Base-by-base conservation (phyloP, 1,140 invertebrate genomes). In the Cephus cinctus region DNA sequence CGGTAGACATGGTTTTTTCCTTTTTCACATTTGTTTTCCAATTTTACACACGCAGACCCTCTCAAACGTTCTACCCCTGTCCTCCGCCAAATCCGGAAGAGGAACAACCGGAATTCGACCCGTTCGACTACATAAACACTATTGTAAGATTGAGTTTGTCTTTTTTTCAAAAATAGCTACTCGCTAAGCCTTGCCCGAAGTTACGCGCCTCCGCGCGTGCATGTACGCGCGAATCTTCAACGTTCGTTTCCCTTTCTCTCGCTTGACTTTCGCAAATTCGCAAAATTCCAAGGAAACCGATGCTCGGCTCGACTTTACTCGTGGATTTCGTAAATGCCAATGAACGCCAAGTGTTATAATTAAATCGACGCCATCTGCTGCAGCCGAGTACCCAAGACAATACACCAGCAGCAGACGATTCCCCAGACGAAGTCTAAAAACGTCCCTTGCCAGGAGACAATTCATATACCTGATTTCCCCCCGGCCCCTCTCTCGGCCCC, bases 11-110 rank as follows among this genome's bases (percentile, higher is more conserved):
- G n/a, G n/a, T n/a, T n/a, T n/a, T n/a, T n/a, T n/a, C n/a, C n/a
- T n/a, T n/a, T n/a, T n/a, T n/a, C n/a, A n/a, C n/a, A n/a, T n/a
- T n/a, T n/a, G n/a, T n/a, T n/a, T n/a, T n/a, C n/a, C n/a, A 30
- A 30, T 11, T 11, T 30, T 30, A 2, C 11, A 30, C 27, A 9
- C 27, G 27, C 52, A 77, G 75, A 59, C 77, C 78, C 8, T 77
- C 79, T 11, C 80, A 82, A 69, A 77, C 81, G 11, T 86, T 86
- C 66, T 86, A 86, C 70, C 84, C 84, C 9, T 84, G 82, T 60
- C 83, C 83, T 40, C 80, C 82, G 18, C 77, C 80, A 3, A 62
- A 65, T 25, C 36, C 57, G 40, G 78, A 81, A 30, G 73, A 79
- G 51, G 80, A 82, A 23, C 73, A 74, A 19, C 78, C 79, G 47